Percentiles rank a stretch among this genome's conserved stretches.
Conservation (phyloP, 1,140 invertebrate genomes). For the Steinernema feltiae region DNA sequence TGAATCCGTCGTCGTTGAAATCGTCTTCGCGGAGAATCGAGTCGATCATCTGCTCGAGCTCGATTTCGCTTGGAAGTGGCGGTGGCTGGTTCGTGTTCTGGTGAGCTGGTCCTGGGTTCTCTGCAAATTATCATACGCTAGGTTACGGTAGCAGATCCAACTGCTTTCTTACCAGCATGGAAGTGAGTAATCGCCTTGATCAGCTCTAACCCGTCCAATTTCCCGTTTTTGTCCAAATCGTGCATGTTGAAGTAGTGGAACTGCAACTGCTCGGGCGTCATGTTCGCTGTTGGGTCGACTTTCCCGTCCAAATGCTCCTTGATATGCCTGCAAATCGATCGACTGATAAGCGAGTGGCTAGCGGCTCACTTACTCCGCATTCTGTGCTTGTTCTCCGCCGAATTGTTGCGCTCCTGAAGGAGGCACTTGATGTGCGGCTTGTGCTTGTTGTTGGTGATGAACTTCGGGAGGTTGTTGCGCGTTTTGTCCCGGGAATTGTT, state of each 20-base stretch:
- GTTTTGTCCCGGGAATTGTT: constrained; percentile 14
- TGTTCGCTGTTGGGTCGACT: constrained; percentile 53
- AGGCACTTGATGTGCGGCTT: constrained; percentile 41
- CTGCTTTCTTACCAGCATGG: constrained; percentile 42
- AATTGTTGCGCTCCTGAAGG: constrained; percentile 40
- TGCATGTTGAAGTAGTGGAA: constrained; percentile 63
- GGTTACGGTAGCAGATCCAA: constrained; percentile 5
- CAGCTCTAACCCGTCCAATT: constrained; percentile 48
- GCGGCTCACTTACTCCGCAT: constrained; percentile 51
- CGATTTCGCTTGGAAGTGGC: constrained; percentile 57
- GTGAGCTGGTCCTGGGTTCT: constrained; percentile 46
- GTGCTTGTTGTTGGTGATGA: constrained; percentile 29
- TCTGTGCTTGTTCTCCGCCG: constrained; percentile 54
- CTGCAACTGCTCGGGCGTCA: constrained; percentile 61
- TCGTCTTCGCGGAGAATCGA: constrained; percentile 62
- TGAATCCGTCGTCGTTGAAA: constrained; percentile 60
- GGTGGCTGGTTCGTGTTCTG: constrained; percentile 42
- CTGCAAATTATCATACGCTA: too few species aligned
- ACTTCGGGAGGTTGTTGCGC: constrained; percentile 32
- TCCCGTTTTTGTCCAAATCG: constrained; percentile 56
- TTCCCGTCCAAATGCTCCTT: constrained; percentile 62
- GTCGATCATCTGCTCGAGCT: constrained; percentile 61
- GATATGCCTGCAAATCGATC: constrained; percentile 59
- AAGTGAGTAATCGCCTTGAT: constrained; percentile 57
- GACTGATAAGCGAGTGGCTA: constrained; percentile 19